Evolutionary conservation across 2,888 invertebrate genomes (phyloP).

Genomic region (Melanophora roralis): DNA sequence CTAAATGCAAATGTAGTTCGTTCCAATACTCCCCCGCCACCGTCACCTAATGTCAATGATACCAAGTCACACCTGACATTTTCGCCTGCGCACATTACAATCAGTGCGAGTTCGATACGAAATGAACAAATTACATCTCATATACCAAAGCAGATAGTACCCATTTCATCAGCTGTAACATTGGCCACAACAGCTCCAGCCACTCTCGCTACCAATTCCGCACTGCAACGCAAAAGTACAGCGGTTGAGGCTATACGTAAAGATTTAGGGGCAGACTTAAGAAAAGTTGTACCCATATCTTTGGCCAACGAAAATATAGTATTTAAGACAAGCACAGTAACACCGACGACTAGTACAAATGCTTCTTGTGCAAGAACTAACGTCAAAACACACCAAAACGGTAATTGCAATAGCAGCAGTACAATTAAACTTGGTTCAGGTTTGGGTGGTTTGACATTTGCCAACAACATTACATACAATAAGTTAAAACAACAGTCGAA

Average conservation of each 20-base stretch:
- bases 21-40: slow-evolving; percentile 77
- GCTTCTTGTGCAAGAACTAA: slow-evolving; percentile 51
- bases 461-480: slow-evolving; percentile 76
- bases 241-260: slow-evolving; percentile 80
- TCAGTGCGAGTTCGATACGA: slow-evolving; percentile 75
- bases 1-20: slow-evolving; percentile 69
- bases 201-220: slow-evolving; percentile 71
- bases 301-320: slow-evolving; percentile 52
- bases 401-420: slow-evolving; percentile 61
- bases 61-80: slow-evolving; percentile 84
- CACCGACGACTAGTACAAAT: slow-evolving; percentile 60
- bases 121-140: slow-evolving; percentile 69
- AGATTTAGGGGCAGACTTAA: slow-evolving; percentile 81
- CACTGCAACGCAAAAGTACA: slow-evolving; percentile 70
- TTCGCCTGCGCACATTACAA: slow-evolving; percentile 84
- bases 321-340: slow-evolving; percentile 46
- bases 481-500: slow-evolving; percentile 74
- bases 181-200: slow-evolving; percentile 68
- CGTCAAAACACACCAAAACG: slow-evolving; percentile 17
- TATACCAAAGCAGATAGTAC: slow-evolving; percentile 72
- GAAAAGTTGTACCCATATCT: slow-evolving; percentile 62
- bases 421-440: slow-evolving; percentile 77
- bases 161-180: slow-evolving; percentile 67
- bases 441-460: slow-evolving; percentile 76
- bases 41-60: slow-evolving; percentile 81